Evolutionary conservation across 2,113 vertebrate species (phyloP), one percentile per base, ranked within the genome.

Genomic region (Dicentrarchus labrax): DNA sequence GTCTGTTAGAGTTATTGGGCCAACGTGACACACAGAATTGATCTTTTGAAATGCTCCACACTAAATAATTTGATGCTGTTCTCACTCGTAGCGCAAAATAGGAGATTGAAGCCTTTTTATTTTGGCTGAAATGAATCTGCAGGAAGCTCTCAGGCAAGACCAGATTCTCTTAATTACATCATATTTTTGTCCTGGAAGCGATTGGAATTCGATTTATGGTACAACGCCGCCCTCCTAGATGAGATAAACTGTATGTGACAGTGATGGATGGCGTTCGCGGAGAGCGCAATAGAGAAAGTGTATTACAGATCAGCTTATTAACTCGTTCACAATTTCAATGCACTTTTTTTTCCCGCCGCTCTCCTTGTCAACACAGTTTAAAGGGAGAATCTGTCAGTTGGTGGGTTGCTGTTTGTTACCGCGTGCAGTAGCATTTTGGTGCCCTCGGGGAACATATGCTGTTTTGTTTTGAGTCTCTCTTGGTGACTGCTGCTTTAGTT

Each of bases 251-350:
- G 36, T 0, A 30, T 17, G 9, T 77, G 91, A 81, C 93, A 73
- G 47, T 90, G 94, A 92, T 87, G 84, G 87, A 92, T 91, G 86
- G 64, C 53, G 43, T 84, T 82, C 78, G 78, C 85, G 68, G 80
- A 76, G 72, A 56, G 61, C 21, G 12, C 41, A 17, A 48, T 21
- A 41, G 72, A 78, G 78, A 39, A 80, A 76, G 80, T 47, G 71
- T 47, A 69, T 92, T 71, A 68, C 76, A 84, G 60, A 85, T 22
- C 41, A 15, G 65, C 89, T 76, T 86, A 89, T 92, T 91, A 88
- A 88, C 77, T 88, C 61, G 15, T 75, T 78, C 85, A 38, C 60
- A 8, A 54, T 86, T 86, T 57, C 78, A 21, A n/a, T 39, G 41
- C 38, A 8, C 60, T 24, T 12, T 45, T 45, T 72, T 53, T 51